A percentile compares a stretch with the other conserved stretches of the same genome.
Conservation (phyloP, 2,113 vertebrate species). For the Pipa parva region DNA sequence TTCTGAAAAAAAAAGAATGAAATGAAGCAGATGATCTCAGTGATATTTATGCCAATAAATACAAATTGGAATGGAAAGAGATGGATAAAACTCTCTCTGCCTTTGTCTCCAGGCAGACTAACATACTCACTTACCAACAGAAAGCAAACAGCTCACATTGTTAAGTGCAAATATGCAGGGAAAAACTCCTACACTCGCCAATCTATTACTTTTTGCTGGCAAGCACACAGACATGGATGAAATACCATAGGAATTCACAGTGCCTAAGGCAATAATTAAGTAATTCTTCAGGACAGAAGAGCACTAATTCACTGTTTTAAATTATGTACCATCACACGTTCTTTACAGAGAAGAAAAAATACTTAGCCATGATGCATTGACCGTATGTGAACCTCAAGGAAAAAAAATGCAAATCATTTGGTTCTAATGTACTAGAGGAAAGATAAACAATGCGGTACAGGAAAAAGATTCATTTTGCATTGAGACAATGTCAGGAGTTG, state of each 20-base stretch:
- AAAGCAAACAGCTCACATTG: background rate
- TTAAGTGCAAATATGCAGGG: background rate
- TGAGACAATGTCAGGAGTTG: background rate
- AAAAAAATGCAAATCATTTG: slow-evolving; percentile 14
- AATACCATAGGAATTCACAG: slow-evolving; percentile 17
- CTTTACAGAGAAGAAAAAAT: background rate
- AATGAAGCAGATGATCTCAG: too few species aligned
- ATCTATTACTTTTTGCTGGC: slow-evolving; percentile 20
- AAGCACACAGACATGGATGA: slow-evolving; percentile 21
- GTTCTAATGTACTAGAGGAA: background rate
- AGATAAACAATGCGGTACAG: background rate
- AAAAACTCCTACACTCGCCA: background rate
- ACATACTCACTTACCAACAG: background rate
- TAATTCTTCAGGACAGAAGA: slow-evolving; percentile 8
- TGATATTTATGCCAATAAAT: too few species aligned
- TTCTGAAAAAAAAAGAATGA: too few species aligned
- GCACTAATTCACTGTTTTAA: slow-evolving; percentile 25
- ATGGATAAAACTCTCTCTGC: too few species aligned
- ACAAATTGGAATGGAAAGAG: too few species aligned
- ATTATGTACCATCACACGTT: slow-evolving; percentile 18
- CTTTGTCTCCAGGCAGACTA: background rate
- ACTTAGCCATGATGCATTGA: background rate
- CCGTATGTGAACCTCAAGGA: slow-evolving; percentile 4
- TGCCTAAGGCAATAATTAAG: slow-evolving; percentile 24
- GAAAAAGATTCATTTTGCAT: background rate